These are phyloP conservation scores for Seladonia tumulorum DNA, from an alignment of 2,888 invertebrate genomes.

Conservation along the genomic window DNA sequence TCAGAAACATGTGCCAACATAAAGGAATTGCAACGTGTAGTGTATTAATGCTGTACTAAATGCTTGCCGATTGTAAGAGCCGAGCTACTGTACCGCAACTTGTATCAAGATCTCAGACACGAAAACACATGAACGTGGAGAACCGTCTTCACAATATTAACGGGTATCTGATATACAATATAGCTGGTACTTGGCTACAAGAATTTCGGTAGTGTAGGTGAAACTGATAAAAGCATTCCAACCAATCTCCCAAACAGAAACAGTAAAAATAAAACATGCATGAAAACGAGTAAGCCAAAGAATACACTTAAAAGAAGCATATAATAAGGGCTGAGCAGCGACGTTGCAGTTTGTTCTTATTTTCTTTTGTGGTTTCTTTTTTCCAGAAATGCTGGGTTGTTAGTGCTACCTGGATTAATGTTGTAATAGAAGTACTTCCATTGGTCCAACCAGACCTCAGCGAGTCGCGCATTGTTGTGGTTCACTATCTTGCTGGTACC, in stretches of 20 bases:
- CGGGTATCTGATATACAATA: constrained; percentile 79
- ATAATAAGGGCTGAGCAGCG: constrained; percentile 38
- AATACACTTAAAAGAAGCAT: constrained; percentile 34
- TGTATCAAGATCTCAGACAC: constrained; percentile 12
- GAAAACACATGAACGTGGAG: not conserved
- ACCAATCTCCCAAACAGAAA: constrained; percentile 42
- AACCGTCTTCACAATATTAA: constrained; percentile 60
- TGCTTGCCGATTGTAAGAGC: constrained; percentile 57
- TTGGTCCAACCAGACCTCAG: constrained; percentile 99
- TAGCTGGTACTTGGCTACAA: constrained; percentile 28
- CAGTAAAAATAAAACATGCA: constrained; percentile 54
- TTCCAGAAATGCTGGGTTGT: constrained; percentile 66
- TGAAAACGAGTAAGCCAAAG: constrained; percentile 24
- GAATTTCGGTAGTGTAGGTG: constrained; percentile 35
- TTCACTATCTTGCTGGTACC: constrained; percentile 98
- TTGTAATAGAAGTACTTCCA: constrained; percentile 99
- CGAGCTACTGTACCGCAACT: constrained; percentile 41
- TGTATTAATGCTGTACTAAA: constrained; percentile 55
- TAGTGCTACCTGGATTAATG: constrained; percentile 95
- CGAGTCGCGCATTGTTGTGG: constrained; percentile 99
- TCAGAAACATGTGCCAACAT: constrained; percentile 67
- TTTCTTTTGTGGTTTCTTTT: not conserved
- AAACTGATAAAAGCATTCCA: constrained; percentile 60
- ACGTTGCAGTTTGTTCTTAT: constrained; percentile 44
- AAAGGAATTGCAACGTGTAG: constrained; percentile 59